Evolutionary conservation across 2,797 vertebrate species (phyloP), one percentile per base, ranked within the genome.

Genomic region (Parotocinclus haroldoi): DNA sequence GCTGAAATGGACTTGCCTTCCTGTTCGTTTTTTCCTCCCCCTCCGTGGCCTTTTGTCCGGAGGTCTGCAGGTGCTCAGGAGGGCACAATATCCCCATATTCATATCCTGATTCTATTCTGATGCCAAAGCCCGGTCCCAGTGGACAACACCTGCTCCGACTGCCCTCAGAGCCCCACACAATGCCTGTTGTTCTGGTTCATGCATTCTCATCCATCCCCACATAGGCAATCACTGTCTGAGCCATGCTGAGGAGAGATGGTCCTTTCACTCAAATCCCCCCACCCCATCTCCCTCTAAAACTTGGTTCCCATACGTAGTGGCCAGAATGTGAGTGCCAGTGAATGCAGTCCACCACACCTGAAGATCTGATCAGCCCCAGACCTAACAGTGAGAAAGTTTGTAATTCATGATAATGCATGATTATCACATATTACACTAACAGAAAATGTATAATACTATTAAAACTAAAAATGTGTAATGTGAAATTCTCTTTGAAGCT

Each of bases 21-120:
- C 87, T 86, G 72, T 79, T 78, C 75, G 79, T 49, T 75, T 66
- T 73, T 63, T 61, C 13, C 17, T 19, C 51, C 49, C 12, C 55
- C 67, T 63, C 60, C 75, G 11, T 73, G 63, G 62, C 78, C 79
- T 86, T 86, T 86, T 85, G 84, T 81, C 71, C n/a, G 53, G 66
- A 70, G 76, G 70, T 78, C 63, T 83, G 81, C 89, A 91, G 89
- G 89, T 90, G 89, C 87, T 83, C 78, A 57, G 19, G 39, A 78
- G 76, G 66, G 73, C 74, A 85, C 83, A 82, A 78, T 84, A 86
- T 88, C 85, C 76, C 87, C 78, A 88, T 81, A 87, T 84, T 89
- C 84, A 89, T 88, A 89, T 91, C 88, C 86, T 87, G 80, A 82
- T 86, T 86, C 83, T 86, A 85, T 85, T 85, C 84, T 75, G 73